These are phyloP conservation scores for Chromobotia macracanthus DNA, from an alignment of 2,797 vertebrate species.

Conservation along the genomic window DNA sequence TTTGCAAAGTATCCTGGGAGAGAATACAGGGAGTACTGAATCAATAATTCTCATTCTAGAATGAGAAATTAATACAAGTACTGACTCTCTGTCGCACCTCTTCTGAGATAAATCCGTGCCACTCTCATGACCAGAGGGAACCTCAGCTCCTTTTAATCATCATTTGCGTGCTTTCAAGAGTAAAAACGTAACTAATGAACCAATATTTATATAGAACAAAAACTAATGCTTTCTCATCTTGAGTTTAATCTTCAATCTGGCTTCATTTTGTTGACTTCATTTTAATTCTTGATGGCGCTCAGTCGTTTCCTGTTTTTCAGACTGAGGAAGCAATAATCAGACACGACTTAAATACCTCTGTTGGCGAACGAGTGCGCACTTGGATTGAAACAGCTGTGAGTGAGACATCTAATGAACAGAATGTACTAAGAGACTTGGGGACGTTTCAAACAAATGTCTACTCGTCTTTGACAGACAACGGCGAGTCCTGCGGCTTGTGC, in stretches of 20 bases:
- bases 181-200: slow-evolving; percentile 49
- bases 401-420: slow-evolving; percentile 24
- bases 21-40: slow-evolving; percentile 54
- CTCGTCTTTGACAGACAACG: neutral
- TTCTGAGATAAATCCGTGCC: slow-evolving; percentile 51
- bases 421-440: neutral
- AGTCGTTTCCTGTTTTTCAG: slow-evolving; percentile 21
- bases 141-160: slow-evolving; percentile 36
- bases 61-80: slow-evolving; percentile 57
- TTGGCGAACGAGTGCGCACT: neutral
- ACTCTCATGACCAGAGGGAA: slow-evolving; percentile 42
- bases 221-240: slow-evolving; percentile 18
- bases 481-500: neutral
- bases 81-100: slow-evolving; percentile 47
- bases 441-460: slow-evolving; percentile 1
- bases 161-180: slow-evolving; percentile 28
- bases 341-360: slow-evolving; percentile 7
- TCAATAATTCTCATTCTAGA: slow-evolving; percentile 59
- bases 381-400: slow-evolving; percentile 13
- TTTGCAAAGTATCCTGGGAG: slow-evolving; percentile 58
- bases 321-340: slow-evolving; percentile 15
- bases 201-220: slow-evolving; percentile 36
- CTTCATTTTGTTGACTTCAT: slow-evolving; percentile 22
- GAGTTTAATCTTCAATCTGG: slow-evolving; percentile 29
- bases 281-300: slow-evolving; percentile 17